These are phyloP conservation scores for Gerris buenoi DNA, from an alignment of 1,140 invertebrate genomes.

Conservation along the genomic window DNA sequence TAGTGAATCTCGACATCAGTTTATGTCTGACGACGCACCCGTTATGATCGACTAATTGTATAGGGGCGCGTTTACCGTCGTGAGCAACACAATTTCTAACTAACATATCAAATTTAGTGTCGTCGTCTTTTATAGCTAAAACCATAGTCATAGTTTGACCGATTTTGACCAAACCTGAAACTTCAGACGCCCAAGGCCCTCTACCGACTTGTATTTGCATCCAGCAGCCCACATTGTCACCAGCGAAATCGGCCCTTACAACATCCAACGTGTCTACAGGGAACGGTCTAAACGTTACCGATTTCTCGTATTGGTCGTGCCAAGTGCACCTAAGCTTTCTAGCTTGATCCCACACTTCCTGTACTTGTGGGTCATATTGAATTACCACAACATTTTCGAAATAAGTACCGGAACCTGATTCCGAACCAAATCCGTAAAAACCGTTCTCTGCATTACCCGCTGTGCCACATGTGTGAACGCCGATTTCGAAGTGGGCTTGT, in stretches of 20 bases:
- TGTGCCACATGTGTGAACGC: constrained; percentile 80
- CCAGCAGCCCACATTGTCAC: constrained; percentile 89
- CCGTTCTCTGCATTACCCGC: constrained; percentile 71
- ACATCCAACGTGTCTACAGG: constrained; percentile 88
- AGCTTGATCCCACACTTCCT: constrained; percentile 55
- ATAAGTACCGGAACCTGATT: constrained; percentile 77
- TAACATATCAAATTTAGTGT: constrained; percentile 90
- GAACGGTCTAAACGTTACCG: constrained; percentile 83
- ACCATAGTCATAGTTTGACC: constrained; percentile 95
- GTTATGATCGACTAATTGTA: constrained; percentile 80
- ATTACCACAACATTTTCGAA: constrained; percentile 91
- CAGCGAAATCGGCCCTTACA: constrained; percentile 83
- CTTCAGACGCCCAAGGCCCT: constrained; percentile 86
- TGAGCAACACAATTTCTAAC: constrained; percentile 87
- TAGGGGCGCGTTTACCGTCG: constrained; percentile 79
- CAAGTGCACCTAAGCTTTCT: constrained; percentile 78
- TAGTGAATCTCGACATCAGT: constrained; percentile 85
- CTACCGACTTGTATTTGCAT: constrained; percentile 92
- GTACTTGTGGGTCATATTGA: constrained; percentile 86
- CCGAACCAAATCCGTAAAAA: constrained; percentile 42
- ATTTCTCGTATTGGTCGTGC: constrained; percentile 91
- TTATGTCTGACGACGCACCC: constrained; percentile 84
- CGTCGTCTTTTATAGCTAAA: constrained; percentile 83
- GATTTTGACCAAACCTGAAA: constrained; percentile 86
- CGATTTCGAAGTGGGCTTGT: constrained; percentile 81